Conservation (phyloP, 2,888 invertebrate species). For the Vanessa cardui region DNA sequence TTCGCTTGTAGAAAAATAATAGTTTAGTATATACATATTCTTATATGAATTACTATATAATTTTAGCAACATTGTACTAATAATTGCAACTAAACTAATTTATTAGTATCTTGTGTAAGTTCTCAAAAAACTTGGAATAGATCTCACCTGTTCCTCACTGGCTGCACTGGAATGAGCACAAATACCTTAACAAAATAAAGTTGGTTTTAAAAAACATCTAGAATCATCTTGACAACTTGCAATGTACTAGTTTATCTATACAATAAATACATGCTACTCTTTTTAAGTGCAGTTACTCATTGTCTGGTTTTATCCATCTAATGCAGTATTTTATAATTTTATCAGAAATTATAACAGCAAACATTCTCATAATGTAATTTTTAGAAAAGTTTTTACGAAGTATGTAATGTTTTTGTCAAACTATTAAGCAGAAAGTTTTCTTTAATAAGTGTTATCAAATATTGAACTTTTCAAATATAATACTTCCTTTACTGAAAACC, state of each 20-base stretch:
- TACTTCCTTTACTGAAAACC: too few relatives aligned
- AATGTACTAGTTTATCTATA: too few relatives aligned
- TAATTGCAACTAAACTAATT: background rate
- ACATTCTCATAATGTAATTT: too few relatives aligned
- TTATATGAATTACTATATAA: background rate
- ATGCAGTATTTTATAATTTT: too few relatives aligned
- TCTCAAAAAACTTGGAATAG: background rate
- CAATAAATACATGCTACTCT: too few relatives aligned
- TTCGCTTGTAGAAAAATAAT: conserved; percentile 59
- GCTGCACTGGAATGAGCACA: conserved; percentile 24
- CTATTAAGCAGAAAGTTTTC: background rate
- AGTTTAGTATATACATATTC: background rate
- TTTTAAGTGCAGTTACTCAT: too few relatives aligned
- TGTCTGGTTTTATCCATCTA: too few relatives aligned
- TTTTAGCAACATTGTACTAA: background rate
- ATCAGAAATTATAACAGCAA: too few relatives aligned
- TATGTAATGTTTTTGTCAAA: background rate
- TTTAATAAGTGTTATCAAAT: too few relatives aligned
- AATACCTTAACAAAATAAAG: conserved; percentile 19
- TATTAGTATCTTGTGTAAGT: too few relatives aligned
- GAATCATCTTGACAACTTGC: background rate
- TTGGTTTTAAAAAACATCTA: background rate
- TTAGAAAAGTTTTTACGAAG: too few relatives aligned
- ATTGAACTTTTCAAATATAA: too few relatives aligned
- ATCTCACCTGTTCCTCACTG: conserved; percentile 22